Evolutionary conservation across 2,113 vertebrate species (phyloP).

Genomic region (Polypterus bichir): DNA sequence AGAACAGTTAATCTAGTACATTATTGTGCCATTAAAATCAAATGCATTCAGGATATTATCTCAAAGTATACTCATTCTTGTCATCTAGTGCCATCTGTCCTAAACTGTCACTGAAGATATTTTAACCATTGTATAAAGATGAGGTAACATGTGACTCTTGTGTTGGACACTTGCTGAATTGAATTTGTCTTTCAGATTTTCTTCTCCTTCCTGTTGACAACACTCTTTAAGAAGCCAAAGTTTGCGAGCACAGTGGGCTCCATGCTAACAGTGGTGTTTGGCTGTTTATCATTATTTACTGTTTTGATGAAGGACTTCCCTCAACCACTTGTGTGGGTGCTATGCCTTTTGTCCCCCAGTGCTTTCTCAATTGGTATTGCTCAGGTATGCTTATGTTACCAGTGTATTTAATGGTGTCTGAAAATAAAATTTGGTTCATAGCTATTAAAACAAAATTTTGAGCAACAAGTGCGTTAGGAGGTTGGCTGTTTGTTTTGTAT

Average conservation of each 20-base stretch:
- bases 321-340: constrained; percentile 73
- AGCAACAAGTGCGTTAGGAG: not conserved
- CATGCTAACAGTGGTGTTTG: constrained; percentile 74
- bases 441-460: not conserved
- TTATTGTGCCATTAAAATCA: too few species aligned
- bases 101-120: too few species aligned
- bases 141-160: too few species aligned
- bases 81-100: too few species aligned
- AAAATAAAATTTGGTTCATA: not conserved
- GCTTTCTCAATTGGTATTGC: constrained; percentile 85
- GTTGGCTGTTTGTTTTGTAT: not conserved
- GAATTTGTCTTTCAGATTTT: constrained; percentile 79
- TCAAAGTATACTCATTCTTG: too few species aligned
- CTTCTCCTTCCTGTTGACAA: constrained; percentile 90
- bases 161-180: too few species aligned
- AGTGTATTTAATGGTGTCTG: not conserved
- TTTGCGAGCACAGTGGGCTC: constrained; percentile 86
- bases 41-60: too few species aligned
- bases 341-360: constrained; percentile 83
- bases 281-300: constrained; percentile 77
- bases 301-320: constrained; percentile 82
- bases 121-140: too few species aligned
- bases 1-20: too few species aligned
- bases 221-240: constrained; percentile 90
- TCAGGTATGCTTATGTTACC: constrained; percentile 52